Evolutionary conservation across 1,140 invertebrate genomes (phyloP), one percentile per base, ranked within the genome.

Genomic region (Neodiprion fabricii): DNA sequence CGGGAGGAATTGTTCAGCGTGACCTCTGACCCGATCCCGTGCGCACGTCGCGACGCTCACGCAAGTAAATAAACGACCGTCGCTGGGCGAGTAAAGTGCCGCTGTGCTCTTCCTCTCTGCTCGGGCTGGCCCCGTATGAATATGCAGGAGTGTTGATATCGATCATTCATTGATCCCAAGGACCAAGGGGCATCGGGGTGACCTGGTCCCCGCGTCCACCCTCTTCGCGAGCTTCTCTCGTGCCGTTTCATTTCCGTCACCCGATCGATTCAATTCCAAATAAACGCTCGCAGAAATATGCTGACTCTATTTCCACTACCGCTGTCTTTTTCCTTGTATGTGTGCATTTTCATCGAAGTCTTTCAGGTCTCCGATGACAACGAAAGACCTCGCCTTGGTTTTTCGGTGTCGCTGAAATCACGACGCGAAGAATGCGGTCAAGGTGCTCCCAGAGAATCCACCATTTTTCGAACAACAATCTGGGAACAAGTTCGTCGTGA

Each of bases 1-100:
- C 87, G 86, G 82, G 74, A 73, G 74, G 85, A 80, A 88, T 88
- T 88, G 85, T 88, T 88, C 83, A 81, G 83, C 78, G 79, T 84
- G 86, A 88, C 86, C 87, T 85, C 70, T 85, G 85, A 85, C 84
- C 82, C 76, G 74, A 74, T 82, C 82, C 73, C 77, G 77, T 77
- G 82, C 76, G 77, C 82, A 83, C 82, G 79, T 83, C 83, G 78
- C 81, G 85, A 83, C 83, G 82, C 78, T 83, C 83, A 84, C 83
- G 83, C 83, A 83, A 85, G 84, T 82, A 79, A 81, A 75, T 77
- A 23, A 72, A 14, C 80, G 77, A 73, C 76, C 78, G 23, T 47
- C 21, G 67, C 76, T 72, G 76, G 76, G 75, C 77, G n/a, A 71
- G 77, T 12, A 7, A 48, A 17, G 53, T 61, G 53, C 53, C 53